Conservation (phyloP, 2,888 invertebrate genomes). For the Sminthurinus aureus region DNA sequence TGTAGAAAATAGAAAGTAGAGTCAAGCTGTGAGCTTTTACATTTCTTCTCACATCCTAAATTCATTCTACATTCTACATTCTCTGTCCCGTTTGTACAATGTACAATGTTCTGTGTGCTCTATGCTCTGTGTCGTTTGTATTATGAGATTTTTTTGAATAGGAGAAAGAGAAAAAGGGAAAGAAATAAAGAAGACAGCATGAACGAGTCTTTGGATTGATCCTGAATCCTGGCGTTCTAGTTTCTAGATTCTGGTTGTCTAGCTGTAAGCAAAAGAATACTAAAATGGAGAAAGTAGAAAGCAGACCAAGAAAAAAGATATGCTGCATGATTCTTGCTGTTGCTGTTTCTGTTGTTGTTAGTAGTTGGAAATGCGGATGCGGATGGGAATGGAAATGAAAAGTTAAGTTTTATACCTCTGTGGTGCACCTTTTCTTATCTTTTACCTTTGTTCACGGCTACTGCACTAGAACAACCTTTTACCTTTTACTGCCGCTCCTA, state of each 20-base stretch:
- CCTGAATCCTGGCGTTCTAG: neutral
- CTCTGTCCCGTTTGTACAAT: neutral
- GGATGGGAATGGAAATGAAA: neutral
- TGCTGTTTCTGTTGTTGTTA: too few species aligned
- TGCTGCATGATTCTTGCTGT: too few species aligned
- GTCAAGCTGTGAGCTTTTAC: neutral
- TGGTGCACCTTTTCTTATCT: neutral
- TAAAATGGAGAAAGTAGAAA: neutral
- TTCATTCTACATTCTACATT: neutral
- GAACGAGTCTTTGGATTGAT: constrained; percentile 1
- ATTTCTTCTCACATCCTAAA: neutral
- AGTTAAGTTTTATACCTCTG: neutral
- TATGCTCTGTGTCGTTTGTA: too few species aligned
- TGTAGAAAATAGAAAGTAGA: neutral
- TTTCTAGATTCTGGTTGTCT: neutral
- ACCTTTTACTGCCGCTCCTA: neutral
- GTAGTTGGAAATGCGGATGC: neutral
- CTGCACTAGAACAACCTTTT: too few species aligned
- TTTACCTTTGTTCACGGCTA: neutral
- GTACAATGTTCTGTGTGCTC: neutral
- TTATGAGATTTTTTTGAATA: constrained; percentile 8
- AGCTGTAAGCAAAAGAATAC: neutral
- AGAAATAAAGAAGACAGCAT: neutral
- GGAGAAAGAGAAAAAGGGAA: constrained; percentile 1
- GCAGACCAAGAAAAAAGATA: neutral